phyloP scores from a whole-genome alignment of 2,797 vertebrate species.

The Glyptemys insculpta region DNA sequence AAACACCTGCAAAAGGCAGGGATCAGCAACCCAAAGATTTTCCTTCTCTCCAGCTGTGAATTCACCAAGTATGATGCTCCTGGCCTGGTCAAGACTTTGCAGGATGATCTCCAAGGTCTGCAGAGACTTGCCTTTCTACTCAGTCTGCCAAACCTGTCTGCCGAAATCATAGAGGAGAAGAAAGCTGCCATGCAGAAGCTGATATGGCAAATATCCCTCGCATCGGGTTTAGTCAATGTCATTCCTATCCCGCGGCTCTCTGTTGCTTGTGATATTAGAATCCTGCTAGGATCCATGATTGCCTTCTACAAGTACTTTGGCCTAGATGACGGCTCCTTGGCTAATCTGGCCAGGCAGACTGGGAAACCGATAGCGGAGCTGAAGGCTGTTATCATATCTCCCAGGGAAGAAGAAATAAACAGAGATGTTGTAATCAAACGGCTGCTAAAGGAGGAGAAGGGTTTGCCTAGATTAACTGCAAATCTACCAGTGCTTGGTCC shows the following conservation, averaged over 20 bases:
- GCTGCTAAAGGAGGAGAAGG: rapidly evolving
- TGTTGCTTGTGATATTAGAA: neutral
- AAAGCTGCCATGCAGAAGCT: neutral
- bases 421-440: neutral
- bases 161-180: neutral
- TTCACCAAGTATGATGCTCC: slow-evolving; percentile 66
- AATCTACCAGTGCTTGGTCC: neutral
- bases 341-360: neutral
- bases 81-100: slow-evolving; percentile 55
- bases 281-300: neutral
- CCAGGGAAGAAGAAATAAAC: neutral
- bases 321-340: slow-evolving; percentile 59
- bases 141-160: neutral
- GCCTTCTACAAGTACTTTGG: neutral
- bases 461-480: neutral
- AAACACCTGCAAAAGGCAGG: neutral
- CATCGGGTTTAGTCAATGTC: rapidly evolving
- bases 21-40: slow-evolving; percentile 41
- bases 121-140: slow-evolving; percentile 58
- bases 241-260: rapidly evolving
- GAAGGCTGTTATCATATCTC: neutral
- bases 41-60: slow-evolving; percentile 69
- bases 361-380: neutral
- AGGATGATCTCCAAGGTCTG: slow-evolving; percentile 66
- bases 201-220: neutral